These are phyloP conservation scores for Neria commutata DNA, from an alignment of 2,888 invertebrate species.

Conservation along the genomic window DNA sequence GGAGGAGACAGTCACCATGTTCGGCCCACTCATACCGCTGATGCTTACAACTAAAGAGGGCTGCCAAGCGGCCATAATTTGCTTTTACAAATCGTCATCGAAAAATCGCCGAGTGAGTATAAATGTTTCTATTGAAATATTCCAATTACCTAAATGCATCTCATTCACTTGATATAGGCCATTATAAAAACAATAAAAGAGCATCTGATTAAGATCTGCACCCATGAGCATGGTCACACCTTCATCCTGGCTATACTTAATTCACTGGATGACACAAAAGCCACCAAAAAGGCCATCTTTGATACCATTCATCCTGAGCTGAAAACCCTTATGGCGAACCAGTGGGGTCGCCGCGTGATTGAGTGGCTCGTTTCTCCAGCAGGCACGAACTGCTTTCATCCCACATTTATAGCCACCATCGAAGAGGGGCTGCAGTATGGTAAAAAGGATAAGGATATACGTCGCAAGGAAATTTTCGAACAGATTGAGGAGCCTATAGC, in stretches of 20 bases:
- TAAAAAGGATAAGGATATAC: slow-evolving; percentile 73
- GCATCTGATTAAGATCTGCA: slow-evolving; percentile 77
- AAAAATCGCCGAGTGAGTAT: slow-evolving; percentile 75
- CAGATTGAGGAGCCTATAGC: slow-evolving; percentile 69
- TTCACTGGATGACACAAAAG: slow-evolving; percentile 88
- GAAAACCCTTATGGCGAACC: slow-evolving; percentile 73
- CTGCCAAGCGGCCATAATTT: slow-evolving; percentile 77
- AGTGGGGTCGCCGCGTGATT: slow-evolving; percentile 85
- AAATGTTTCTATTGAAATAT: not conserved
- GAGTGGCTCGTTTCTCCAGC: slow-evolving; percentile 87
- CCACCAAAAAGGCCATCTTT: slow-evolving; percentile 82
- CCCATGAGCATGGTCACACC: slow-evolving; percentile 87
- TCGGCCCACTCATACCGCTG: slow-evolving; percentile 71
- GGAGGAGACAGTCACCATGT: slow-evolving; percentile 75
- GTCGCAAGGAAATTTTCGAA: slow-evolving; percentile 73
- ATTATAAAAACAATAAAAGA: slow-evolving; percentile 89
- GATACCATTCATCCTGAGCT: slow-evolving; percentile 72
- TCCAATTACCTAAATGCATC: not conserved
- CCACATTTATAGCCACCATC: slow-evolving; percentile 75
- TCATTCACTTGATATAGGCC: slow-evolving; percentile 64
- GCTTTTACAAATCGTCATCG: slow-evolving; percentile 85
- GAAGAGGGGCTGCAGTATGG: slow-evolving; percentile 75
- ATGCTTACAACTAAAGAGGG: slow-evolving; percentile 81
- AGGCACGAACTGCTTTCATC: slow-evolving; percentile 82
- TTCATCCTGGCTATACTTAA: slow-evolving; percentile 85